phyloP scores from a whole-genome alignment of 1,140 invertebrate species.

The Limonius californicus region DNA sequence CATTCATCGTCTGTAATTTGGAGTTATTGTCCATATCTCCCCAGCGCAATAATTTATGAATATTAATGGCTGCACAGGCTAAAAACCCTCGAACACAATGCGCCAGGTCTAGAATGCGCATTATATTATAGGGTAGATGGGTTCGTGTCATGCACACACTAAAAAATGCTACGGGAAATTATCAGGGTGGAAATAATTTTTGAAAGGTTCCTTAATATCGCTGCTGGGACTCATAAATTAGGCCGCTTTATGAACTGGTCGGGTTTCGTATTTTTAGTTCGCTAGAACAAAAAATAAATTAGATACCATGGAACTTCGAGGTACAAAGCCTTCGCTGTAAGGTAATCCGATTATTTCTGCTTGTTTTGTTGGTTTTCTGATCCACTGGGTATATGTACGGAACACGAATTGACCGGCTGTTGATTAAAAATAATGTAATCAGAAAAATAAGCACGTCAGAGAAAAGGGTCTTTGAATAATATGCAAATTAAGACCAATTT shows the following conservation, averaged over 20 bases:
- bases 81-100: background rate
- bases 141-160: slow-evolving; percentile 12
- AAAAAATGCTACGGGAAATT: slow-evolving; percentile 8
- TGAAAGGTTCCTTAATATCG: slow-evolving; percentile 6
- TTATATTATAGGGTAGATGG: slow-evolving; percentile 13
- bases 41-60: slow-evolving; percentile 29
- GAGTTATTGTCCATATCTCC: slow-evolving; percentile 32
- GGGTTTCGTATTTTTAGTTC: slow-evolving; percentile 1
- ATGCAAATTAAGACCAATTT: no score
- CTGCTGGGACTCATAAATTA: slow-evolving; percentile 11
- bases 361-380: background rate
- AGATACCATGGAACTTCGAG: background rate
- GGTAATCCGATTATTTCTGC: background rate
- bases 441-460: no score
- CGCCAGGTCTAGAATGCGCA: slow-evolving; percentile 7
- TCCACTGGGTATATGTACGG: background rate
- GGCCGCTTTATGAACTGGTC: background rate
- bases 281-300: slow-evolving; percentile 6
- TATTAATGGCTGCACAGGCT: slow-evolving; percentile 8
- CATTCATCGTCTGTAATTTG: slow-evolving; percentile 26
- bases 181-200: slow-evolving; percentile 9
- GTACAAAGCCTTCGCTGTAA: no score
- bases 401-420: no score
- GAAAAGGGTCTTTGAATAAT: no score
- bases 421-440: no score